These are phyloP conservation scores for Machimus rusticus DNA, from an alignment of 2,888 invertebrate genomes.

Conservation along the genomic window DNA sequence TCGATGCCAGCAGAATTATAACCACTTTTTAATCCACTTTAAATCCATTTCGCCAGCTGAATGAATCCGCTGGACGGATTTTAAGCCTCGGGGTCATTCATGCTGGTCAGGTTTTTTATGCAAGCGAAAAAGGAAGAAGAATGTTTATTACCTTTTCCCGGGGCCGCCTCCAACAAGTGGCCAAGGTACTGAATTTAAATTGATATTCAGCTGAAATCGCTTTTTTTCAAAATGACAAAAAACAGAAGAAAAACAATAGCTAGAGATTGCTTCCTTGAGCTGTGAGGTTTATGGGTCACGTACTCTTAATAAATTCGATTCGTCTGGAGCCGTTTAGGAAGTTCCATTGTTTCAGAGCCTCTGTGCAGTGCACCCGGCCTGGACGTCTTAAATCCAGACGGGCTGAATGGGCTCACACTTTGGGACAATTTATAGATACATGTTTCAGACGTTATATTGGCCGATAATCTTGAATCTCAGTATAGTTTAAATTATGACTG, in stretches of 20 bases:
- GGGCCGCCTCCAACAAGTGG: background rate
- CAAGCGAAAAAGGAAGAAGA: background rate
- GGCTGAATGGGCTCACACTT: background rate
- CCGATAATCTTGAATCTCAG: background rate
- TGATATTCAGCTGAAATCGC: background rate
- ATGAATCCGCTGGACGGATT: background rate
- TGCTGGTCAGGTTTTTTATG: background rate
- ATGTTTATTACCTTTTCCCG: background rate
- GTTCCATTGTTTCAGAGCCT: background rate
- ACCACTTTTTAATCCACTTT: background rate
- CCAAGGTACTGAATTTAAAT: background rate
- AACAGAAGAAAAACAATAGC: background rate
- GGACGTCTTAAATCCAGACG: background rate
- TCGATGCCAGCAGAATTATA: constrained; percentile 1
- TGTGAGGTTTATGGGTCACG: constrained; percentile 12
- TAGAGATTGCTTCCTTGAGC: background rate
- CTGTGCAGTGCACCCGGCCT: background rate
- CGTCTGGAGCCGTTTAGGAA: constrained; percentile 22
- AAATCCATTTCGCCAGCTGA: background rate
- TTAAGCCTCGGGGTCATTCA: background rate
- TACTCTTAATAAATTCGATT: constrained; percentile 13
- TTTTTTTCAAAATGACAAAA: background rate
- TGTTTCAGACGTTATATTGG: background rate
- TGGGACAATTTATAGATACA: background rate
- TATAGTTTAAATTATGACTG: background rate